Evolutionary conservation across 2,888 invertebrate species (phyloP), one percentile per base, ranked within the genome.

Genomic region (Tortrix viridana): DNA sequence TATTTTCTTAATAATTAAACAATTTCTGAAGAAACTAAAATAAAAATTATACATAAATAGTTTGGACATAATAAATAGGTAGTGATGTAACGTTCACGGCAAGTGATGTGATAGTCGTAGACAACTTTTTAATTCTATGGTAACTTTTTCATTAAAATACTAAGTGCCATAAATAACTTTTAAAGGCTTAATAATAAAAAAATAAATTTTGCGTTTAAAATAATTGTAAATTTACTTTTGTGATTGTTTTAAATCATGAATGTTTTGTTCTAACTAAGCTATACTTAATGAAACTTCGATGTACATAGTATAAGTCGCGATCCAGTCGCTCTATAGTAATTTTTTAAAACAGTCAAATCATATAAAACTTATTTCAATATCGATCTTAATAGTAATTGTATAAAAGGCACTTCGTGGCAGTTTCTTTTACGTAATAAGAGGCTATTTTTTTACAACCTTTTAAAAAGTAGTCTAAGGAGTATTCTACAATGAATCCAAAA

Each of bases 341-440:
- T 69, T 73, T 71, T 65, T 68, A 72, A 72, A 74, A 72, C 75
- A 73, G 71, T 74, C 73, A 72, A 67, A 74, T 72, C 70, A 73
- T 65, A 73, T 73, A 71, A 68, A 74, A 75, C 70, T 77, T 77
- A 74, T 66, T 72, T 75, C 74, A 75, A 74, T 70, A 68, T 71
- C 52, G 26, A 61, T 54, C 75, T 74, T 80, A 78, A 74, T 74
- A 80, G 77, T 80, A 79, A 84, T 75, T 82, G 78, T 84, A 82
- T 87, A 89, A 87, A 90, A 91, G 92, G 92, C 92, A 92, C 92
- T 86, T 88, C 73, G 84, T 91, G 92, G 92, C 92, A 92, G 92
- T 92, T 88, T 87, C 75, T 79, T 83, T 84, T 80, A 82, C 77
- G 81, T 71, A 79, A 78, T 71, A 76, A 78, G 76, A 74, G 77